Evolutionary conservation across 2,888 invertebrate species (phyloP).

Genomic region (Eledona agricola): DNA sequence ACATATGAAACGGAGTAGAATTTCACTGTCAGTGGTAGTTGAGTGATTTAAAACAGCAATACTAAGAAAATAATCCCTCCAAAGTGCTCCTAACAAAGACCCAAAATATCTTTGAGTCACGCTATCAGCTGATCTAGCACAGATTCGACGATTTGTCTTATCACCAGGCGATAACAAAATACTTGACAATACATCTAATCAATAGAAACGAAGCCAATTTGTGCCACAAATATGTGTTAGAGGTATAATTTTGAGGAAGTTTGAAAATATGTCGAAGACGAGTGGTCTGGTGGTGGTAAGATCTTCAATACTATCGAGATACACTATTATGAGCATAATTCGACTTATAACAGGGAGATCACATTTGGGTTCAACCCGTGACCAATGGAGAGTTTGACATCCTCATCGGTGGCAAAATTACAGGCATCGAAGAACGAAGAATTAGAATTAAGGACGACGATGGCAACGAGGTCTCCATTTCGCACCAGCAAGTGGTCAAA

Average conservation of each 20-base stretch:
- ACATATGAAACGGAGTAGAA: too few species aligned
- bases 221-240: slow-evolving; percentile 7
- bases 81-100: too few species aligned
- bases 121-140: slow-evolving; percentile 20
- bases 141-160: slow-evolving; percentile 12
- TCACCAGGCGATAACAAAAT: slow-evolving; percentile 11
- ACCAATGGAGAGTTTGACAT: slow-evolving; percentile 80
- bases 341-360: slow-evolving; percentile 73
- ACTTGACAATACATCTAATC: slow-evolving; percentile 11
- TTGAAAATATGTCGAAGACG: slow-evolving; percentile 16
- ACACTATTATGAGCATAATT: background rate
- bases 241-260: background rate
- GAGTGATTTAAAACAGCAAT: too few species aligned
- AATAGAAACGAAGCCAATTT: slow-evolving; percentile 5
- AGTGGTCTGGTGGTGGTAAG: slow-evolving; percentile 26
- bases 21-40: too few species aligned
- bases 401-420: slow-evolving; percentile 84
- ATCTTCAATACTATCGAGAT: background rate
- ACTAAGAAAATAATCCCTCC: too few species aligned
- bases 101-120: too few species aligned
- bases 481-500: slow-evolving; percentile 71
- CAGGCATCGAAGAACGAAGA: slow-evolving; percentile 77
- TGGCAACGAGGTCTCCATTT: slow-evolving; percentile 74
- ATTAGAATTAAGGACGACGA: slow-evolving; percentile 86
- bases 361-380: slow-evolving; percentile 87